These are phyloP conservation scores for Glareola pratincola DNA, from an alignment of 2,113 vertebrate species.

Conservation along the genomic window DNA sequence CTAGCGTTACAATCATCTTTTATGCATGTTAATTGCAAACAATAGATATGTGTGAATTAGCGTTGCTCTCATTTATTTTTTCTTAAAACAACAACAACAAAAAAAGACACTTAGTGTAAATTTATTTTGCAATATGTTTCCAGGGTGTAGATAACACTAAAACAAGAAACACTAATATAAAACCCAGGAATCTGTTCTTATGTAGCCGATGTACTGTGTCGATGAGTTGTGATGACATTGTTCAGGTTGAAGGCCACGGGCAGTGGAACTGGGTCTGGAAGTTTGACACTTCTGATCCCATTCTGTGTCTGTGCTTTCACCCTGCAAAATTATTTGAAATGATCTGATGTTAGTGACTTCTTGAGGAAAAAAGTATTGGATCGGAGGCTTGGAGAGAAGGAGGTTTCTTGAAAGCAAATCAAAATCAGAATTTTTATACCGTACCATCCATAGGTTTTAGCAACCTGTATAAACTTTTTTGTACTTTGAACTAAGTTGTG, in stretches of 20 bases:
- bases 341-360: not conserved
- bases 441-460: not conserved
- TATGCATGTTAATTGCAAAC: not conserved
- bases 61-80: not conserved
- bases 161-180: not conserved
- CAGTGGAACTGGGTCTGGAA: not conserved
- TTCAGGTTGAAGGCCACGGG: not conserved
- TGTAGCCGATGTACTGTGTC: fast-evolving
- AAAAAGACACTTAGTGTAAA: too few relatives aligned
- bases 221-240: not conserved
- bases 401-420: not conserved
- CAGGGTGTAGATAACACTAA: not conserved
- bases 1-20: not conserved
- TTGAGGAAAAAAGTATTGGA: not conserved
- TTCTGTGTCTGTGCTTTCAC: not conserved
- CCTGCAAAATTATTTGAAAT: not conserved
- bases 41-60: not conserved
- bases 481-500: not conserved
- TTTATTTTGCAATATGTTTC: not conserved
- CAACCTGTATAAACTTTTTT: not conserved
- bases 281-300: not conserved
- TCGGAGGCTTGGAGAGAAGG: not conserved
- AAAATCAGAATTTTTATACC: not conserved
- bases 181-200: not conserved
- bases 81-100: not conserved